Base-by-base conservation (phyloP, 2,797 vertebrate genomes). In the Manis crassicaudata region DNA sequence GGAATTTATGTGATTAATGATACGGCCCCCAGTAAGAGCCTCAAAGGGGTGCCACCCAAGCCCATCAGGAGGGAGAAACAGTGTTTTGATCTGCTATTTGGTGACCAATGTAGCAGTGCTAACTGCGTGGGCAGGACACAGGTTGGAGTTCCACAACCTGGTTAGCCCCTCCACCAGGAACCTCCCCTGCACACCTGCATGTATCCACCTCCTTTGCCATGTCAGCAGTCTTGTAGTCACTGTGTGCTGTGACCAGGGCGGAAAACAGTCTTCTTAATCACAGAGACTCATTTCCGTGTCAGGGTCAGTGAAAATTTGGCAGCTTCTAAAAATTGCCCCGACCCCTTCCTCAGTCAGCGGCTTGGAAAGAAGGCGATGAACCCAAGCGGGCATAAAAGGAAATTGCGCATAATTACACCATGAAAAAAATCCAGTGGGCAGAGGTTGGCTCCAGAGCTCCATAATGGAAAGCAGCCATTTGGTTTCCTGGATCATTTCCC, bases 341-440 rank as follows among this genome's bases (percentile, higher is more conserved):
- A 1, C 4, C 75, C 23, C 32, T 65, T 46, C 87, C 21, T 37
- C 63, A 79, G 94, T 32, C 84, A 85, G 63, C 76, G 58, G 67
- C 72, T 83, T 87, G 46, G 83, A 94, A 90, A 68, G 58, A 56
- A 50, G 72, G 37, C 58, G 70, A 60, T 62, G 79, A 92, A 72
- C 88, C 67, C 37, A 67, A 73, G 72, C 92, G 95, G 94, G 80
- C 88, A 80, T 10, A 67, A 67, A 77, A 87, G 83, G 68, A 96
- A 93, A 92, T 92, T 60, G 81, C 46, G 70, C 70, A 32, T 54
- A 86, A 96, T 80, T 56, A 76, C 18, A 12, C 73, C 52, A 63
- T 94, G 88, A 83, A 91, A 86, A 40, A 96, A 92, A 89, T 43
- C 50, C 79, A 81, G 62, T 18, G 46, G 67, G 90, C 85, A 93